Base-by-base conservation (phyloP, 2,113 vertebrate species). In the Rhinopomastus cyanomelas region DNA sequence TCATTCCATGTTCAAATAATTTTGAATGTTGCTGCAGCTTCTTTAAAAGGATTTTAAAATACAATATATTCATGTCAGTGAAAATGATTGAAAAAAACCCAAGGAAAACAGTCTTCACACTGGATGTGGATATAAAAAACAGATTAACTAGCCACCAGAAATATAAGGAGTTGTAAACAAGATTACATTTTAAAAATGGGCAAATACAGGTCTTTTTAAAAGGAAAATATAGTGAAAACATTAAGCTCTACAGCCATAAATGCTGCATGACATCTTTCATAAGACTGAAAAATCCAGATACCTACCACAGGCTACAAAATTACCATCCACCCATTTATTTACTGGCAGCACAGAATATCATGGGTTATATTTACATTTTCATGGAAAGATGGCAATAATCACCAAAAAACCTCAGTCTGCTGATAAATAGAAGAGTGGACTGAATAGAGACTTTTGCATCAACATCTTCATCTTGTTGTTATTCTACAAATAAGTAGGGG, bases 131-230 rank as follows among this genome's bases (percentile, higher is more conserved):
- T 16, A 18, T 2, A 76, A 55, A 20, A 81, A 84, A 71, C 11
- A 55, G 60, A 81, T 82, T 80, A 42, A 53, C 32, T 27, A 32
- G 27, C 7, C 77, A 13, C 15, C 21, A 74, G 42, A 91, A 62
- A 69, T 0, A 64, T 0, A 52, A 0, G n/a, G 23, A 76, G 48
- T 2, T 44, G 39, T 5, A 49, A 92, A 65, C 11, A 65, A 46
- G 23, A 39, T 51, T 29, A 34, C 53, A 73, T 48, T 20, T 25
- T 13, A 26, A 25, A 3, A 20, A n/a, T 23, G 0, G 0, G 42
- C 48, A 69, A 76, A 82, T 27, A 7, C 60, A 39, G 29, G 48
- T 49, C 32, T 68, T 59, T 29, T n/a, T 5, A 36, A 73, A 59
- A 77, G n/a, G 37, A 64, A 83, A 83, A 80, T 16, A 71, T 27